These are phyloP conservation scores for Neolamprologus toae DNA, from an alignment of 2,113 vertebrate genomes.

Conservation along the genomic window DNA sequence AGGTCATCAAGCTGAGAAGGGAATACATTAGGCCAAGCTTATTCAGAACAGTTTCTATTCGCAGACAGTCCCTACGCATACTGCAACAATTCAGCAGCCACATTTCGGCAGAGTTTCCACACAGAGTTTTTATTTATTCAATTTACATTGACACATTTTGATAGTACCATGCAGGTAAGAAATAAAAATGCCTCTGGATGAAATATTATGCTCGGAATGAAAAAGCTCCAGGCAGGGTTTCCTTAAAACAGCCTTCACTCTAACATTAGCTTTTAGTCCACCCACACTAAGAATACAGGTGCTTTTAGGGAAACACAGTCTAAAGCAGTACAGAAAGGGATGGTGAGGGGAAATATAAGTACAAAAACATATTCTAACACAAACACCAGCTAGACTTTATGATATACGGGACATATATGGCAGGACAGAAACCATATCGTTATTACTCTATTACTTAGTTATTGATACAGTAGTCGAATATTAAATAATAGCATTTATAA, in stretches of 20 bases:
- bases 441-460: neutral
- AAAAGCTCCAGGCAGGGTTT: constrained; percentile 26
- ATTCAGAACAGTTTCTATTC: constrained; percentile 37
- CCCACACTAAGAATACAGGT: neutral
- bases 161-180: constrained; percentile 57
- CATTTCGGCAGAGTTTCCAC: constrained; percentile 29
- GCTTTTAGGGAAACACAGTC: constrained; percentile 6
- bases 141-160: constrained; percentile 52
- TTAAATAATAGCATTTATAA: constrained; percentile 34
- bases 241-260: constrained; percentile 12
- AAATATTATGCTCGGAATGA: constrained; percentile 15
- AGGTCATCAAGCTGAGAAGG: constrained; percentile 37
- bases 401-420: constrained; percentile 14
- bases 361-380: constrained; percentile 57
- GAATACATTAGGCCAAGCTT: constrained; percentile 27
- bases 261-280: neutral
- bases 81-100: neutral
- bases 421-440: constrained; percentile 16
- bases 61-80: constrained; percentile 17
- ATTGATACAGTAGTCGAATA: constrained; percentile 53
- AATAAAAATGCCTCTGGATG: constrained; percentile 44
- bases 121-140: constrained; percentile 65
- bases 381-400: constrained; percentile 43
- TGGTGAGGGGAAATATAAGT: neutral
- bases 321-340: constrained; percentile 6